Conservation (phyloP, 2,797 vertebrate species). For the Onychomys arenicola region DNA sequence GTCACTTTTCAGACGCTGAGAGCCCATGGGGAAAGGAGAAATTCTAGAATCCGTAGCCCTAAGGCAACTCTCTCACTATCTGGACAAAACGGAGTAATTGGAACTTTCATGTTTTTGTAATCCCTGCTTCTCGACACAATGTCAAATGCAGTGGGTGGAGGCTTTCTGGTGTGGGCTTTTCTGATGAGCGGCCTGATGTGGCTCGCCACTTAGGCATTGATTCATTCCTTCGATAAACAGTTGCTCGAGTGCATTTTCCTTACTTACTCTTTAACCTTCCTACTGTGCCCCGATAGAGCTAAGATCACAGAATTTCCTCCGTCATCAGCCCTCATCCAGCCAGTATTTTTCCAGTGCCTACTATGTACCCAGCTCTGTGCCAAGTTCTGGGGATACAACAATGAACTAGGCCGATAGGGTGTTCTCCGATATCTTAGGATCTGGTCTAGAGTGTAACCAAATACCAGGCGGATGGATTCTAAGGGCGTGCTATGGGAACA, state of each 20-base stretch:
- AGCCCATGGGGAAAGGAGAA: not conserved
- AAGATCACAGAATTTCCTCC: slow-evolving; percentile 32
- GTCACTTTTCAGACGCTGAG: not conserved
- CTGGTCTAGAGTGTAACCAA: slow-evolving; percentile 1
- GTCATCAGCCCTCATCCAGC: not conserved
- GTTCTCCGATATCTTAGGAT: not conserved
- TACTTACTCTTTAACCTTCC: slow-evolving; percentile 17
- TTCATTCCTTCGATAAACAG: not conserved
- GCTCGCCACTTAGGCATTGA: not conserved
- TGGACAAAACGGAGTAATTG: not conserved
- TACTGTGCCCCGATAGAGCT: not conserved
- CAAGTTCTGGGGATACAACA: not conserved
- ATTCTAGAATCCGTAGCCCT: not conserved
- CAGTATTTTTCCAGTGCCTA: slow-evolving; percentile 29
- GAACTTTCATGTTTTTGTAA: not conserved
- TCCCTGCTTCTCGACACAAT: not conserved
- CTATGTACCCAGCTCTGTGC: not conserved
- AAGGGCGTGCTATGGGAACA: not conserved
- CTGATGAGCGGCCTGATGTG: slow-evolving; percentile 19
- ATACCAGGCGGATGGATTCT: not conserved
- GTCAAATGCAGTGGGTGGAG: not conserved
- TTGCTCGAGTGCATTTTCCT: not conserved
- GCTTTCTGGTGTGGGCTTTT: not conserved
- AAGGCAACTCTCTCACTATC: not conserved
- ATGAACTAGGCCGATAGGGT: not conserved